Percentiles rank a stretch among this genome's conserved stretches.
These are phyloP conservation scores for Aphis gossypii DNA, from an alignment of 1,140 invertebrate genomes.

Conservation along the genomic window DNA sequence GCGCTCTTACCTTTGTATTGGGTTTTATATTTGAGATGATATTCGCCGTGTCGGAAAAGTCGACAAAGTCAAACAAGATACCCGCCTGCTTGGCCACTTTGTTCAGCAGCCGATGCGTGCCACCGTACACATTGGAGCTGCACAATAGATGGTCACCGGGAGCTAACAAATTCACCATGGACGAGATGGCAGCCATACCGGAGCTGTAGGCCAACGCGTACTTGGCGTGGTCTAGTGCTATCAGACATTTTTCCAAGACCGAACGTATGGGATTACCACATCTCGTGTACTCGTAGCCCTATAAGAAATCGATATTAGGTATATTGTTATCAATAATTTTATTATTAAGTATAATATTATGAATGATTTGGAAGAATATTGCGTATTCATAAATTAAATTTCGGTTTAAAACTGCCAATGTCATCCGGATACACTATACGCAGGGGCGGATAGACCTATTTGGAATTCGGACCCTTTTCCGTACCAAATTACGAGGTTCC, in stretches of 20 bases:
- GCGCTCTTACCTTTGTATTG: conserved; percentile 80
- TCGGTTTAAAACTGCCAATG: not conserved
- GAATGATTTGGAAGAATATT: not conserved
- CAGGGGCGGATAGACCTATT: too few species aligned
- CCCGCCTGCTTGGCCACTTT: conserved; percentile 73
- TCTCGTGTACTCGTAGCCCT: conserved; percentile 91
- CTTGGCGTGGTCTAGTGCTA: conserved; percentile 88
- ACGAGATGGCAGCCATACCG: conserved; percentile 85
- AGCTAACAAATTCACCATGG: conserved; percentile 77
- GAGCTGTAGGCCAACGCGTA: conserved; percentile 86
- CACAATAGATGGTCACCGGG: conserved; percentile 90
- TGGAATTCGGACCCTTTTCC: too few species aligned
- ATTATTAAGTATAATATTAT: not conserved
- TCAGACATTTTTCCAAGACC: conserved; percentile 87
- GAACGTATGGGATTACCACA: conserved; percentile 94
- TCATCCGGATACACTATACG: not conserved
- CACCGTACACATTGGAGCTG: conserved; percentile 95
- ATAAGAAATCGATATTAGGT: conserved; percentile 59
- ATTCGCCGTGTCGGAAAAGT: conserved; percentile 75
- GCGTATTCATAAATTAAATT: not conserved
- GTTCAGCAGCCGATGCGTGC: conserved; percentile 73
- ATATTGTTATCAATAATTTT: too few species aligned
- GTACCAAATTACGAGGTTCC: too few species aligned
- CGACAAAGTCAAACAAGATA: conserved; percentile 80
- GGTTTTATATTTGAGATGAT: conserved; percentile 76